Percentiles rank a stretch among this genome's conserved stretches.
Evolutionary conservation across 2,797 vertebrate species (phyloP).

Genomic region (Luscinia luscinia): DNA sequence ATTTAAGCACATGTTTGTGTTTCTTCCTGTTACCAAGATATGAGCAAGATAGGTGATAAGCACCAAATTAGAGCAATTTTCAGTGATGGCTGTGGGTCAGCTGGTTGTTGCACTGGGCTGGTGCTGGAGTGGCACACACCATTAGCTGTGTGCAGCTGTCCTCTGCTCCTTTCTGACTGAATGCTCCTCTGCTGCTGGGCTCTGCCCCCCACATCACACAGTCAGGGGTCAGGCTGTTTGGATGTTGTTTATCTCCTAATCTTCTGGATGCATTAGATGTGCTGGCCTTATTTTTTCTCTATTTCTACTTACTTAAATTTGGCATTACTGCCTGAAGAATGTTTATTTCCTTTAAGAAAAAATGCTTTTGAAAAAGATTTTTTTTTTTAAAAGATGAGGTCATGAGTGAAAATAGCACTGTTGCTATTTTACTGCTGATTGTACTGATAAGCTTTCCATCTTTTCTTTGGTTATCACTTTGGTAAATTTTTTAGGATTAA

Average conservation of each 20-base stretch:
- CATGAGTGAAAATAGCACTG: constrained; percentile 13
- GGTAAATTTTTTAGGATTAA: not conserved
- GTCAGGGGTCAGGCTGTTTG: not conserved
- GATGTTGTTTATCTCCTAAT: not conserved
- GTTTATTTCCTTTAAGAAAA: constrained; percentile 65
- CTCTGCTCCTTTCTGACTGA: not conserved
- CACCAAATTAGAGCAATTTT: not conserved
- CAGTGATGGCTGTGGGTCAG: not conserved
- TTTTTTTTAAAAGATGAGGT: constrained; percentile 37
- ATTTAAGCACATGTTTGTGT: not conserved
- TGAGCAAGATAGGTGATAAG: not conserved
- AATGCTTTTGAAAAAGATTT: constrained; percentile 26
- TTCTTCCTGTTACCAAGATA: not conserved
- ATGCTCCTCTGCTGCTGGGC: not conserved
- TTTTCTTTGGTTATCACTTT: constrained; percentile 11
- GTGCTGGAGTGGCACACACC: not conserved
- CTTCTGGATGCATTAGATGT: not conserved
- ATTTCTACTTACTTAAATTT: constrained; percentile 47
- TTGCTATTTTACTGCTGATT: constrained; percentile 34
- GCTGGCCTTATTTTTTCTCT: not conserved
- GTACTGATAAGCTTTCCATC: constrained; percentile 42
- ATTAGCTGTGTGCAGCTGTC: not conserved
- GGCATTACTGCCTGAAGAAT: constrained; percentile 59
- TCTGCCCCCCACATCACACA: not conserved
- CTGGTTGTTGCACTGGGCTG: not conserved